Conservation (phyloP, 2,797 vertebrate species). For the Trichosurus vulpecula region DNA sequence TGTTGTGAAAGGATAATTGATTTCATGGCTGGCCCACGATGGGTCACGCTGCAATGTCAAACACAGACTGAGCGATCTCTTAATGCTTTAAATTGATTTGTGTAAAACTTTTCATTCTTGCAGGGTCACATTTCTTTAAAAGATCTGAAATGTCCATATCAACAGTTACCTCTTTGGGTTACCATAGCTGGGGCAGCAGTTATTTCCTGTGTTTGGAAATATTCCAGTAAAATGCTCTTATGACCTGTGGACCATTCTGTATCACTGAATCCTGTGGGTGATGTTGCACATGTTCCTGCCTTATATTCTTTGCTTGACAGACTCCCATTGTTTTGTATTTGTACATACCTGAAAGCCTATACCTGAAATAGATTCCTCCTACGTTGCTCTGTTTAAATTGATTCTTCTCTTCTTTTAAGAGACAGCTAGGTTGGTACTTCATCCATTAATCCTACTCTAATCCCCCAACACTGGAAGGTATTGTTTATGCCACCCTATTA, state of each 20-base stretch:
- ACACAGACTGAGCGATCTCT: background rate
- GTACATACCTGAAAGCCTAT: background rate
- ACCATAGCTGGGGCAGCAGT: background rate
- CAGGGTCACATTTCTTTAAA: background rate
- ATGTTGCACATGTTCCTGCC: background rate
- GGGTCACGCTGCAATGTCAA: background rate
- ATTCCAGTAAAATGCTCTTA: background rate
- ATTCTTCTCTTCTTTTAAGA: background rate
- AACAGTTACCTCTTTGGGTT: background rate
- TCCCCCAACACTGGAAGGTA: background rate
- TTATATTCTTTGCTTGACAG: background rate
- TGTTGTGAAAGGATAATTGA: background rate
- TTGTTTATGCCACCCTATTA: background rate
- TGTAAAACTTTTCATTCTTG: background rate
- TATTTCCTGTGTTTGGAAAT: background rate
- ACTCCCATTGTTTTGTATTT: background rate
- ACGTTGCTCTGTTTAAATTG: background rate
- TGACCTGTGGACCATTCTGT: background rate
- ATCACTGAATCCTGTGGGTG: background rate
- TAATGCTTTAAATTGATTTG: background rate
- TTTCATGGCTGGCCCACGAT: background rate
- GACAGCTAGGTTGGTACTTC: background rate
- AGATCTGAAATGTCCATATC: background rate
- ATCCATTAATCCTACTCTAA: background rate
- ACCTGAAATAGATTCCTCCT: background rate